Base-by-base conservation (phyloP, 2,888 invertebrate genomes). In the Caenorhabditis macrosperma region DNA sequence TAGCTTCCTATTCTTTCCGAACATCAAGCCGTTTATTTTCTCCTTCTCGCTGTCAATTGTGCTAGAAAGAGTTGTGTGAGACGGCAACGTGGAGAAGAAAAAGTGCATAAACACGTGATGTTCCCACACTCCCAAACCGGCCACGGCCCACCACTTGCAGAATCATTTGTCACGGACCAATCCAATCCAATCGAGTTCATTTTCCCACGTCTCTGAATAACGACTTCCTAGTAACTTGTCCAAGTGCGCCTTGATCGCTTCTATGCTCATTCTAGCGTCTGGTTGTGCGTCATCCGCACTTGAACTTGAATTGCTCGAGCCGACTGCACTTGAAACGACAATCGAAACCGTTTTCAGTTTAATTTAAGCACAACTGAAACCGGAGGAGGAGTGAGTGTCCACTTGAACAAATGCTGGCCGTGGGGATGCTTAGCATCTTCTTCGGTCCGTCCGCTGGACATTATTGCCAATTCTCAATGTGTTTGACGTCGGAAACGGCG, bases 381-480 rank as follows among this genome's bases (percentile, higher is more conserved):
- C 38, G 38, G 35, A 35, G 52, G 35, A 17, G 44, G 44, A 33
- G 38, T 12, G 44, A 48, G 64, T 64, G 15, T 24, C 41, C 63
- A 64, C 74, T 74, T 74, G 74, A 74, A 64, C 63, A 54, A 57
- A 72, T 54, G 68, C 33, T 61, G 54, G 28, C 59, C 26, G 48
- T 24, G 22, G 20, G 17, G 22, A 71, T 71, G 54, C 44, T 69
- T 41, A 33, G 46, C 54, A 17, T 30, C 20, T 20, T 57, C 44
- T 9, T 55, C 60, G n/a, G 38, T 54, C 54, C 50, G 64, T 35
- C 64, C 50, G 28, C 26, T 17, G 57, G 63, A 74, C 74, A 64
- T 64, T 74, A 74, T 74, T 74, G 74, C 74, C 74, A 74, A 74
- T 74, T 74, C 74, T 64, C 48, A 59, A 74, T 74, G 74, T 74